A percentile compares a stretch with the other conserved stretches of the same genome.
phyloP scores from a whole-genome alignment of 30 jellyfish, hydroid and myxozoan species.

The Mastigias papua region DNA sequence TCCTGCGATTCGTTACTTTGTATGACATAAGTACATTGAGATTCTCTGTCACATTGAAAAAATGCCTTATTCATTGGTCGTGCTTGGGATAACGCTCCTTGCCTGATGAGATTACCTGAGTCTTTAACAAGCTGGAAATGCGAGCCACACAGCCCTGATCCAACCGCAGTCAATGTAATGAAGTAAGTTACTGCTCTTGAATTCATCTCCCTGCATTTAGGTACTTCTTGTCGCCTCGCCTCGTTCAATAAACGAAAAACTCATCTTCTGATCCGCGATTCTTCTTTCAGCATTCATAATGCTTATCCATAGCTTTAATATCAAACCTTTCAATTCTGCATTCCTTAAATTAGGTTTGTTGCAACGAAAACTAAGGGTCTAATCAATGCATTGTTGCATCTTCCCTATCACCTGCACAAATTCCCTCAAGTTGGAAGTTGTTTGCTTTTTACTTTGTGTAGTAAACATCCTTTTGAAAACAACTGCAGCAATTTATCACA shows the following conservation, averaged over 20 bases:
- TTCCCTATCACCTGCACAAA: neutral
- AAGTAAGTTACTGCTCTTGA: neutral
- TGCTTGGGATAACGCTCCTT: neutral
- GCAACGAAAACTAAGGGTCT: neutral
- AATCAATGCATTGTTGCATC: neutral
- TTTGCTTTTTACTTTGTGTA: neutral
- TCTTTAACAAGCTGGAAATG: neutral
- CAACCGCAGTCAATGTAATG: neutral
- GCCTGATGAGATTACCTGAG: neutral
- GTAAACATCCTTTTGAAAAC: neutral
- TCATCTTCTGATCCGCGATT: too few relatives aligned
- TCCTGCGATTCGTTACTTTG: neutral
- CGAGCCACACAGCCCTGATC: neutral
- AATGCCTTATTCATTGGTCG: neutral
- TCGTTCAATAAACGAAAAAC: too few relatives aligned
- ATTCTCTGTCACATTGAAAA: slow-evolving; percentile 3
- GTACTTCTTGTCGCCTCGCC: too few relatives aligned
- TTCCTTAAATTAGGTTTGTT: neutral
- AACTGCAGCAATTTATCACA: neutral
- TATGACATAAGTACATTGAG: neutral
- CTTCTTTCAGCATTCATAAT: too few relatives aligned
- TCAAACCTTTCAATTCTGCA: too few relatives aligned
- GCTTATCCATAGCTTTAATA: too few relatives aligned
- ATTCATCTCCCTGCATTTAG: neutral
- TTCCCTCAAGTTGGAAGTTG: neutral